These are phyloP conservation scores for Percopsis transmontana DNA, from an alignment of 2,113 vertebrate genomes.

Conservation along the genomic window DNA sequence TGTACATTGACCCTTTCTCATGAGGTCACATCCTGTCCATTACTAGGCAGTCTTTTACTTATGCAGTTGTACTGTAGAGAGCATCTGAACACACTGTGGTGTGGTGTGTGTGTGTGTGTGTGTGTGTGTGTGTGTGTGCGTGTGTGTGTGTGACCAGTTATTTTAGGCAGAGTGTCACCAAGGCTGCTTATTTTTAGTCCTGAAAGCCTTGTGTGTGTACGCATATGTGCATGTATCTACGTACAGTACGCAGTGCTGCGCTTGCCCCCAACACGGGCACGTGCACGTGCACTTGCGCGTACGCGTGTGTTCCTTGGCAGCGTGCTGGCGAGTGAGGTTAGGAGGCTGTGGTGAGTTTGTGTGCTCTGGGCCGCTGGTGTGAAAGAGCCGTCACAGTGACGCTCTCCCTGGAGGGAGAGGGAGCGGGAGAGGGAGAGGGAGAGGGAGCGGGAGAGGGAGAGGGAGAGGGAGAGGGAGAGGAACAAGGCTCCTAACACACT, in stretches of 20 bases:
- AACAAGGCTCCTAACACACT: conserved; percentile 70
- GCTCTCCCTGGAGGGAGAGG: conserved; percentile 41
- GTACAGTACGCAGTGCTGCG: conserved; percentile 27
- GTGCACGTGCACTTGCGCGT: conserved; percentile 7
- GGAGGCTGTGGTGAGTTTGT: conserved; percentile 70
- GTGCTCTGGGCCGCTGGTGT: conserved; percentile 64
- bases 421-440: conserved; percentile 63
- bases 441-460: conserved; percentile 51
- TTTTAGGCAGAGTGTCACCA: conserved; percentile 17
- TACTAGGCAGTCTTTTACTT: conserved; percentile 18
- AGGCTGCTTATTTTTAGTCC: conserved; percentile 73
- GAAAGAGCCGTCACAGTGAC: conserved; percentile 70
- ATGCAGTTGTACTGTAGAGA: conserved; percentile 16
- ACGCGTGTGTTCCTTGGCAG: conserved; percentile 62
- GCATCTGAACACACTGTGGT: conserved; percentile 15
- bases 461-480: conserved; percentile 63
- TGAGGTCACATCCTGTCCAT: conserved; percentile 68
- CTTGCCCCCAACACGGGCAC: conserved; percentile 24
- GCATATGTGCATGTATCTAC: conserved; percentile 3
- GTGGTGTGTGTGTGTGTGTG: conserved; percentile 16
- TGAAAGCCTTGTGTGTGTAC: conserved; percentile 67
- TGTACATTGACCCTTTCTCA: conserved; percentile 54
- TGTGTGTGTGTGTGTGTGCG: conserved; percentile 12
- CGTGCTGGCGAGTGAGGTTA: conserved; percentile 50
- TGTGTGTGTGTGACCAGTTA: conserved; percentile 16